Conservation (phyloP, 2,888 invertebrate genomes). For the Stegana nigrithorax region DNA sequence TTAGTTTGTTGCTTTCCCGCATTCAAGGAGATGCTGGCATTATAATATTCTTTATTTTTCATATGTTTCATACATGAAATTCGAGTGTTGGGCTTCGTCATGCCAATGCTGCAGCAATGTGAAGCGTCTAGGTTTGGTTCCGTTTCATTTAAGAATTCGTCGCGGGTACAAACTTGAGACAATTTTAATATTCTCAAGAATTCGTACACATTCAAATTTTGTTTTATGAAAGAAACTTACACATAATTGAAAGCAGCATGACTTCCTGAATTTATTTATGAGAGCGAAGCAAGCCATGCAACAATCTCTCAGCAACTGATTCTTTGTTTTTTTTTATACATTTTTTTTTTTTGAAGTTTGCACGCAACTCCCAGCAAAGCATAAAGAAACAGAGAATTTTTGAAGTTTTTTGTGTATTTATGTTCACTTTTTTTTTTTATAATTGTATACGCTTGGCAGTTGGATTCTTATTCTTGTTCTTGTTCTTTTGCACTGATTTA, state of each 20-base stretch:
- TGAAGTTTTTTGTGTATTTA: slow-evolving; percentile 21
- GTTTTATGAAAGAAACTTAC: slow-evolving; percentile 21
- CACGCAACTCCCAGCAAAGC: neutral
- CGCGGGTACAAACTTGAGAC: too few species aligned
- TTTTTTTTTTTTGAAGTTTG: neutral
- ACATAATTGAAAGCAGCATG: slow-evolving; percentile 57
- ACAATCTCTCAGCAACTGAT: neutral
- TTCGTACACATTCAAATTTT: slow-evolving; percentile 31
- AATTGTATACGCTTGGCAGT: neutral
- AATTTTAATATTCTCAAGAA: too few species aligned
- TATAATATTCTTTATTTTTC: slow-evolving; percentile 15
- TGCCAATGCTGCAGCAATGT: too few species aligned
- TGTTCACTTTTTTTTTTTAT: slow-evolving; percentile 9
- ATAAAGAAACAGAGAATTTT: neutral
- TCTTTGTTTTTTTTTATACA: neutral
- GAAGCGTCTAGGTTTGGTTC: too few species aligned
- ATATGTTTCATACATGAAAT: neutral
- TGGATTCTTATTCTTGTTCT: too few species aligned
- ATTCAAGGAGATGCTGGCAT: too few species aligned
- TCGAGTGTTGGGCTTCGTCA: slow-evolving; percentile 12
- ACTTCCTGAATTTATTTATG: slow-evolving; percentile 33
- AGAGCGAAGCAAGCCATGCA: neutral
- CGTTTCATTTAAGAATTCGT: too few species aligned
- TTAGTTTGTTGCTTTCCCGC: slow-evolving; percentile 32
- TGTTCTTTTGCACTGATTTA: slow-evolving; percentile 37